Conservation (phyloP, 2,113 vertebrate species). For the Ameiurus melas region DNA sequence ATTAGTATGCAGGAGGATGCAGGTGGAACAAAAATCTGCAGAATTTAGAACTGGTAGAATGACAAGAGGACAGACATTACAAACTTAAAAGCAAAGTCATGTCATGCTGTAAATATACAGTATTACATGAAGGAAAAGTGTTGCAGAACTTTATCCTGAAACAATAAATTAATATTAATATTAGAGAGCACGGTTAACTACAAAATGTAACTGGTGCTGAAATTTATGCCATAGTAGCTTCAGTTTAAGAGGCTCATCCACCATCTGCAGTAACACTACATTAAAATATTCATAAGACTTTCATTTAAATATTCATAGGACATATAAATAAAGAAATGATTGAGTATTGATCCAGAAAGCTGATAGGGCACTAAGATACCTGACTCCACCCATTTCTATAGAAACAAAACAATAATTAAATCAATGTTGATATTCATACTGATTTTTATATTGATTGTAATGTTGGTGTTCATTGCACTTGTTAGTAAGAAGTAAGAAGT, state of each 20-base stretch:
- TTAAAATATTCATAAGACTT: conserved; percentile 27
- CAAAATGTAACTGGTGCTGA: background rate
- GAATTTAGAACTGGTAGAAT: background rate
- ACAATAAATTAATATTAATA: background rate
- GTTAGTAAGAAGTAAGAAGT: background rate
- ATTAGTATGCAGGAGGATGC: background rate
- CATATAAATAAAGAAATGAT: conserved; percentile 32
- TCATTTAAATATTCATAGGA: conserved; percentile 42
- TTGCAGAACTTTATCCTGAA: background rate
- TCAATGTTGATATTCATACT: background rate
- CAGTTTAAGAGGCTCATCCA: background rate
- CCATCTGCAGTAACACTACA: background rate
- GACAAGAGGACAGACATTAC: background rate
- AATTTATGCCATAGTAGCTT: background rate
- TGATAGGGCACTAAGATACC: background rate
- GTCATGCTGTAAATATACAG: background rate
- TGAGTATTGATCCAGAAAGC: conserved; percentile 33
- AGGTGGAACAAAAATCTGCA: background rate
- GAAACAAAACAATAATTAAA: conserved; percentile 5
- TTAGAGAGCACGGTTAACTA: background rate
- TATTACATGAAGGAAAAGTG: background rate
- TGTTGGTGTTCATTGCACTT: background rate
- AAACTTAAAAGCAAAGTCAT: background rate
- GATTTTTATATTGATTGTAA: background rate
- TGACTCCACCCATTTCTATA: conserved; percentile 14